Base-by-base conservation (phyloP, 2,888 invertebrate species). In the Lepidochrysops patricia region DNA sequence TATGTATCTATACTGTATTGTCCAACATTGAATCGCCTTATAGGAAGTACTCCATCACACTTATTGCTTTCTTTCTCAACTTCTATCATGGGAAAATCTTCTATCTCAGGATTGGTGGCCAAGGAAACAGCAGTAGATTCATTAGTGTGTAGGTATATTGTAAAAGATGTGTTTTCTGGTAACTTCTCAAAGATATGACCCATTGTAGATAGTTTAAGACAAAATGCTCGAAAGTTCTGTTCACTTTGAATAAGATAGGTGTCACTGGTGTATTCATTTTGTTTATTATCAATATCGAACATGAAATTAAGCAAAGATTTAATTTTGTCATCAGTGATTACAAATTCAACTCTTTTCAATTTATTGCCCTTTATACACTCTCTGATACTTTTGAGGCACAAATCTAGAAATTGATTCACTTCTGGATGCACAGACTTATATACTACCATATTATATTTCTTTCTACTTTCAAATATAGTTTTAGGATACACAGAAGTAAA, bases 361-460 rank as follows among this genome's bases (percentile, higher is more conserved):
- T 90, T 84, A 4, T 82, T 86, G 60, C 71, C 80, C 70, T 88
- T 90, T 13, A 91, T 70, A 70, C 91, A 89, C 69, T 86, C 90
- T 57, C 74, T 75, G 2, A 90, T 77, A 59, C 82, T 85, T 76
- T 87, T 90, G 57, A 93, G 71, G 63, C 89, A 88, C 61, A 91
- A 79, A 60, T 85, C 84, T 34, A 94, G 88, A 70, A 94, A 94
- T 57, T 91, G 84, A 65, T 91, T 92, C 0, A 94, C 80, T 70
- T 93, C 91, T 32, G 93, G 93, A 75, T 94, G 93, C 37, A 90
- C 82, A 25, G 91, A 92, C 63, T 90, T 87, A 69, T 92, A 82
- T 0, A 93, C 90, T 1, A 90, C 88, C 5, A 91, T 81, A 54
- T 91, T 91, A 72, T 94, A 94, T 67, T 93, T 92, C 70, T 90